Conservation (phyloP, 2,113 vertebrate genomes). For the Saiga tatarica region DNA sequence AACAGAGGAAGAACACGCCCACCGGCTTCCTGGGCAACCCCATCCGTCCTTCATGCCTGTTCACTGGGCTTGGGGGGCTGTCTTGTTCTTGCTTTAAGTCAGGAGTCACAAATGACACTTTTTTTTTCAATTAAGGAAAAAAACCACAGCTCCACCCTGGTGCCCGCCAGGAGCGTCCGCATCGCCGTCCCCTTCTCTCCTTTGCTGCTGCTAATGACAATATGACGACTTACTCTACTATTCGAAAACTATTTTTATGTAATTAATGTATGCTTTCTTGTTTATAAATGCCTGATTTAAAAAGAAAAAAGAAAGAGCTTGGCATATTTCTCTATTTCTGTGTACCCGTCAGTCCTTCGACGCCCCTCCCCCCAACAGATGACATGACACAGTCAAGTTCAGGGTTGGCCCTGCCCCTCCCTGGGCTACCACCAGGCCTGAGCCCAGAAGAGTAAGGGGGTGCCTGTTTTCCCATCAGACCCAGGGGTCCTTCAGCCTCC, state of each 20-base stretch:
- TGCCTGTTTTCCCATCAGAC: too few species aligned
- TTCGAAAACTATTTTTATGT: conserved; percentile 98
- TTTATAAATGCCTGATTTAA: conserved; percentile 96
- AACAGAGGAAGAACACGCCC: conserved; percentile 73
- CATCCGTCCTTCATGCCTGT: conserved; percentile 12
- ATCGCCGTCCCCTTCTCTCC: conserved; percentile 83
- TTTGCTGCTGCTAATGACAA: conserved; percentile 94
- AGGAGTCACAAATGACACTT: conserved; percentile 77
- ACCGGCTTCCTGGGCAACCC: conserved; percentile 41
- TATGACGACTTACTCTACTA: conserved; percentile 90
- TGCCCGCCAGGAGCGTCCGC: conserved; percentile 78
- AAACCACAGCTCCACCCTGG: conserved; percentile 73
- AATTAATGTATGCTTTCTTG: conserved; percentile 94
- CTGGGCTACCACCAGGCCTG: background rate
- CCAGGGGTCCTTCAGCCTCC: background rate
- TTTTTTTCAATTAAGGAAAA: conserved; percentile 77
- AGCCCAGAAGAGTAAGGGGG: background rate
- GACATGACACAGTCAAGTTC: conserved; percentile 92
- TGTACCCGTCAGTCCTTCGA: conserved; percentile 82
- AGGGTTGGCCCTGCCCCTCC: background rate
- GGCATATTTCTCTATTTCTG: conserved; percentile 90
- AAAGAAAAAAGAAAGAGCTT: conserved; percentile 88
- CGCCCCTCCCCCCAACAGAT: conserved; percentile 82
- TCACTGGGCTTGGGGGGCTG: conserved; percentile 53
- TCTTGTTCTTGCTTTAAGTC: conserved; percentile 70